Base-by-base conservation (phyloP, 2,113 vertebrate species). In the Prietella phreatophila region DNA sequence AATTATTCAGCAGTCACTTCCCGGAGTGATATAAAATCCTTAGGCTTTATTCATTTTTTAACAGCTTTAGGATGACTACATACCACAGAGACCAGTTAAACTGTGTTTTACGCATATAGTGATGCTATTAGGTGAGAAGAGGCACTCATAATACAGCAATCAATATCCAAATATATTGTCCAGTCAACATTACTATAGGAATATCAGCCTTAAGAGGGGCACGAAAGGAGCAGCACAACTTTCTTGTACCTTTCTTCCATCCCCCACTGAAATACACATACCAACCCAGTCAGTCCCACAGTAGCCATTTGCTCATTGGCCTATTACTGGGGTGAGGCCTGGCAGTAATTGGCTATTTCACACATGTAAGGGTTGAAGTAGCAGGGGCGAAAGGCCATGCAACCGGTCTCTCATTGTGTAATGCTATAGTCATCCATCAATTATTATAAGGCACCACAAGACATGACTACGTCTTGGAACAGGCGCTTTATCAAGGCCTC, bases 311-410 rank as follows among this genome's bases (percentile, higher is more conserved):
- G 96, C 96, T 97, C 97, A 97, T 97, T 96, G 96, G 96, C 94
- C 96, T 97, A 97, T 98, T 97, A 96, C 96, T 95, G 97, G 95
- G 95, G 96, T 96, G 96, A 96, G 95, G 95, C 95, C 95, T 96
- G 91, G 90, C 92, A 96, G 97, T 99, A 99, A 98, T 99, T 98
- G 98, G 96, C 96, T 98, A 98, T 98, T 99, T 99, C 97, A 97
- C 97, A 98, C 96, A 97, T 96, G 97, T 96, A 95, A 97, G 96
- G 96, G 96, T 96, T 97, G 96, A 97, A 96, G 95, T 96, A 96
- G 96, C 95, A 96, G 96, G 96, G 97, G 96, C 96, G 96, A 99
- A 97, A 98, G 97, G 97, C 94, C 97, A 97, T 94, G 94, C 96
- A 96, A 96, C 95, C 95, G 95, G 94, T 92, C 96, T 97, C 97